These are phyloP conservation scores for Sminthurides bifidus DNA, from an alignment of 1,140 invertebrate genomes.

Conservation along the genomic window DNA sequence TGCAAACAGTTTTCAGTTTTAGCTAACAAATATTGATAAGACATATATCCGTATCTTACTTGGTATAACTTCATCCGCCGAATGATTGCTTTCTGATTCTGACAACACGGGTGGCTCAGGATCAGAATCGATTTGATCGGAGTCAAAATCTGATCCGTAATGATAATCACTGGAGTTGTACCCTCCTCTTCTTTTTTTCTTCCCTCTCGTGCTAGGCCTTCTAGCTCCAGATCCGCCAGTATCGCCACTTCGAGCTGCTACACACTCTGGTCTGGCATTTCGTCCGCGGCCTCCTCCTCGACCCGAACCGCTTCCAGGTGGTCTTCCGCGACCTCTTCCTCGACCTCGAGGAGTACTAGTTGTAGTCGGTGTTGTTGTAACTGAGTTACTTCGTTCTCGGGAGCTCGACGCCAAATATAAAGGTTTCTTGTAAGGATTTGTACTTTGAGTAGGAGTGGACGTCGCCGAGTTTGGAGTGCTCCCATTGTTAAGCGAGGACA, in stretches of 20 bases:
- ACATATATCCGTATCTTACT: conserved; percentile 16
- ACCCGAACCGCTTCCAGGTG: conserved; percentile 6
- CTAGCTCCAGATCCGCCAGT: not conserved
- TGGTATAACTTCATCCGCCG: conserved; percentile 24
- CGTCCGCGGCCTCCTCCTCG: not conserved
- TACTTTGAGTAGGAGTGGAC: not conserved
- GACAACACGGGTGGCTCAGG: conserved; percentile 21
- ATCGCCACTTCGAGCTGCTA: conserved; percentile 13
- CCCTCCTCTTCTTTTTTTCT: conserved; percentile 14
- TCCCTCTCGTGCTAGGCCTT: not conserved
- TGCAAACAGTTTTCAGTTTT: not conserved
- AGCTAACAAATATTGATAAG: conserved; percentile 14
- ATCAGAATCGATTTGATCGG: conserved; percentile 28
- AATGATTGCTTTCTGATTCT: conserved; percentile 34
- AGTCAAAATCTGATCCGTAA: conserved; percentile 34
- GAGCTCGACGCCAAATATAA: conserved; percentile 11
- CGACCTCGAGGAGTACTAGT: conserved; percentile 13
- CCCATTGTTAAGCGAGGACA: not conserved
- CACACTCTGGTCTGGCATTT: conserved; percentile 18
- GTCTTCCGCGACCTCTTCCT: conserved; percentile 26
- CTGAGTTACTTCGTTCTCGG: not conserved
- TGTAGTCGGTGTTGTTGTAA: not conserved
- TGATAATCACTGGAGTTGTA: conserved; percentile 30
- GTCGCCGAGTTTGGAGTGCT: not conserved
- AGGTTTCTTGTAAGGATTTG: conserved; percentile 26